A percentile compares a stretch with the other conserved stretches of the same genome.
Evolutionary conservation across 2,113 vertebrate genomes (phyloP).

Genomic region (Lynx canadensis): DNA sequence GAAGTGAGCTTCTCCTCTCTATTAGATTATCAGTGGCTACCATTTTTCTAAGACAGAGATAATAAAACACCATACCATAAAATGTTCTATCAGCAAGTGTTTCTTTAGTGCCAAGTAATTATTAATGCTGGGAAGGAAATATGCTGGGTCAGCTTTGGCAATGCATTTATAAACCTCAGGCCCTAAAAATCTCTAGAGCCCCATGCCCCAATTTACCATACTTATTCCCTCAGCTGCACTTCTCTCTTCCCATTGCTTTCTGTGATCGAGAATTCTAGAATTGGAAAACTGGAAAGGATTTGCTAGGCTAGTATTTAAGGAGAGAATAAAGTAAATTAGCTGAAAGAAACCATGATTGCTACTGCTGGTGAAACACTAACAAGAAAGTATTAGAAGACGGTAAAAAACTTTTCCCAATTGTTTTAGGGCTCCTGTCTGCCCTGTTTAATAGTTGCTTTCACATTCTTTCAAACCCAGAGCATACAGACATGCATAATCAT

Average conservation of each 20-base stretch:
- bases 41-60: constrained; percentile 67
- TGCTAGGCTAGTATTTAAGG: not conserved
- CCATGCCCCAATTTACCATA: not conserved
- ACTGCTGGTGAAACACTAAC: not conserved
- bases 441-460: not conserved
- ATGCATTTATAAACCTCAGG: constrained; percentile 40
- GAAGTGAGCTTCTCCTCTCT: constrained; percentile 62
- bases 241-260: not conserved
- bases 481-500: not conserved
- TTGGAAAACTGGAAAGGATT: not conserved
- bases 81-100: constrained; percentile 69
- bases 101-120: constrained; percentile 60
- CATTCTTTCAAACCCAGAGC: not conserved
- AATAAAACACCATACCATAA: constrained; percentile 68
- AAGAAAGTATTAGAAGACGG: not conserved
- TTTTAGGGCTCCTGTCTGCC: not conserved
- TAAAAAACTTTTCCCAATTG: not conserved
- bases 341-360: not conserved
- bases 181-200: not conserved
- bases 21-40: constrained; percentile 70
- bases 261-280: not conserved
- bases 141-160: constrained; percentile 61
- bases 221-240: not conserved
- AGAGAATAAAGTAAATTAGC: not conserved
- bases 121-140: constrained; percentile 64